phyloP scores from a whole-genome alignment of 2,113 vertebrate species.

The Callionymus lyra region DNA sequence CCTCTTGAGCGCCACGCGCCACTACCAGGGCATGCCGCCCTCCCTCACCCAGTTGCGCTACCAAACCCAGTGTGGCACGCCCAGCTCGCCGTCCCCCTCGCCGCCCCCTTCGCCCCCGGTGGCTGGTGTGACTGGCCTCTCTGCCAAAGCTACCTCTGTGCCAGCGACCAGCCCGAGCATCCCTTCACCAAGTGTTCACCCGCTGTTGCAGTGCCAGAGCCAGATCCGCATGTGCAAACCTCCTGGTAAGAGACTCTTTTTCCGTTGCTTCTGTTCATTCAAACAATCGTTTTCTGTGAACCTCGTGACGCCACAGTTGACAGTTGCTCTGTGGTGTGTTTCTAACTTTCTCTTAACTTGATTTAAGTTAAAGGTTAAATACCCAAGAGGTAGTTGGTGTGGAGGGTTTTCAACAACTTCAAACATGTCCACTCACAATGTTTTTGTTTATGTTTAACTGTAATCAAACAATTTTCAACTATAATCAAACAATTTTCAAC shows the following conservation, averaged over 20 bases:
- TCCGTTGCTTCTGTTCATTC: too few relatives aligned
- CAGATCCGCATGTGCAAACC: constrained; percentile 90
- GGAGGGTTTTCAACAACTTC: constrained; percentile 6
- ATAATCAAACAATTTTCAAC: too few relatives aligned
- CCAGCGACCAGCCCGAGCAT: constrained; percentile 54
- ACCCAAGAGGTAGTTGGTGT: too few relatives aligned
- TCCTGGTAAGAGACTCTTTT: constrained; percentile 73
- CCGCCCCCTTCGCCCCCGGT: constrained; percentile 68
- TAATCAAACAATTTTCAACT: too few relatives aligned
- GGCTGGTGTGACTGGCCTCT: constrained; percentile 54
- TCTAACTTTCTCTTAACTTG: too few relatives aligned
- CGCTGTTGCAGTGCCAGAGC: constrained; percentile 82
- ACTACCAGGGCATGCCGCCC: constrained; percentile 97
- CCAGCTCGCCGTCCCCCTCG: constrained; percentile 60
- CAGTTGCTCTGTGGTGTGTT: too few relatives aligned
- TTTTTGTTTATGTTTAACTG: too few relatives aligned
- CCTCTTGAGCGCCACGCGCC: constrained; percentile 91
- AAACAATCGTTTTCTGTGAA: too few relatives aligned
- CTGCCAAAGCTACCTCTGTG: constrained; percentile 86
- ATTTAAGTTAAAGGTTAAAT: too few relatives aligned
- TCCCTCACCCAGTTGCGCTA: constrained; percentile 93
- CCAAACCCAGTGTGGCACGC: constrained; percentile 83
- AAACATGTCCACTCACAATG: constrained; percentile 57
- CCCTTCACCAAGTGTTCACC: constrained; percentile 65
- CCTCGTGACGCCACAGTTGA: too few relatives aligned